Base-by-base conservation (phyloP, 2,113 vertebrate genomes). In the Amphilophus citrinellus region DNA sequence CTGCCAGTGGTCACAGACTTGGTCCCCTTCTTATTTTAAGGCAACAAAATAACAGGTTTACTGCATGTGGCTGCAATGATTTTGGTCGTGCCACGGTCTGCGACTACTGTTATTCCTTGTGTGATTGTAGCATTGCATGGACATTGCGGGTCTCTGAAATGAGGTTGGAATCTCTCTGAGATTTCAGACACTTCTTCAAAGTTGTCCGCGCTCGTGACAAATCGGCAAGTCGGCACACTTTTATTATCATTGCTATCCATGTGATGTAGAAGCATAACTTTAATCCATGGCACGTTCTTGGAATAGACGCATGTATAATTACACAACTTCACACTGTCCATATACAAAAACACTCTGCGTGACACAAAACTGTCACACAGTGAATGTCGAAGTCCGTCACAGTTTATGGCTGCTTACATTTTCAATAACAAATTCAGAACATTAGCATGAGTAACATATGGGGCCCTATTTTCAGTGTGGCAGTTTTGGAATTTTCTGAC, bases 141-240 rank as follows among this genome's bases (percentile, higher is more conserved):
- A 63, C 61, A 13, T 22, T 5, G 62, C 5, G 14, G 1, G 37
- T 68, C 39, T 7, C 22, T 68, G 39, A 68, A 68, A 68, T 47
- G 17, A 42, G 39, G 14, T 0, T 50, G 5, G 2, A 47, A 0
- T 27, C 14, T 5, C 13, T 27, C 39, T 27, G 65, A 68, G n/a
- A 59, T 71, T 50, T 30, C 42, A 47, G 37, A 47, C 5, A 27
- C 0, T 17, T 68, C 47, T 32, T n/a, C 20, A 57, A 76, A 39
- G 10, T 10, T 75, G 10, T 57, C 10, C 71, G 57, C 50, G n/a
- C 7, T n/a, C 1, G 18, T 22, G 6, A 2, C 62, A 4, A 6
- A 1, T 22, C 8, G 8, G 7, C 2, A 20, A n/a, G 17, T 4
- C 10, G 7, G 0, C 17, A 32, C 17, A 11, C 37, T 63, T n/a